Percentiles rank a stretch among this genome's conserved stretches.
Evolutionary conservation across 2,888 invertebrate species (phyloP).

Genomic region (Sisyra terminalis): DNA sequence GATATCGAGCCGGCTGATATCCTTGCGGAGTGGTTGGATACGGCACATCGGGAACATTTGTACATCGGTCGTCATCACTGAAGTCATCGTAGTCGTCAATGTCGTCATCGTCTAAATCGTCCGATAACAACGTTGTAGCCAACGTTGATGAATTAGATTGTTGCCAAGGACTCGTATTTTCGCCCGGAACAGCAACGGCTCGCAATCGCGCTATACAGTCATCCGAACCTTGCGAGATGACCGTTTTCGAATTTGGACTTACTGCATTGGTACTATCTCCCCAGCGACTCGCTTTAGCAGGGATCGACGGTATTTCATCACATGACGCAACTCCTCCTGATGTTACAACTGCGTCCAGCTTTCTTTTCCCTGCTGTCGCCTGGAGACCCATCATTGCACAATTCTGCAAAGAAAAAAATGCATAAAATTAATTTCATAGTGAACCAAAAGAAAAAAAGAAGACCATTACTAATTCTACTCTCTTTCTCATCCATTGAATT

Average conservation of each 20-base stretch:
- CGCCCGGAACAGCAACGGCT: slow-evolving; percentile 50
- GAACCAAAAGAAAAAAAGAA: neutral
- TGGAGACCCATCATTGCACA: slow-evolving; percentile 63
- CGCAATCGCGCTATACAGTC: slow-evolving; percentile 49
- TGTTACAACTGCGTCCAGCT: slow-evolving; percentile 32
- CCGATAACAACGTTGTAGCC: slow-evolving; percentile 23
- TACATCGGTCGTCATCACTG: slow-evolving; percentile 33
- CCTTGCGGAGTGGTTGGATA: slow-evolving; percentile 28
- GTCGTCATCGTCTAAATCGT: slow-evolving; percentile 40
- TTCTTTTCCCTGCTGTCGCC: slow-evolving; percentile 53
- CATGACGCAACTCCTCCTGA: slow-evolving; percentile 25
- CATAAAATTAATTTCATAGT: neutral
- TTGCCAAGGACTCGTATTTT: slow-evolving; percentile 25
- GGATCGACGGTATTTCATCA: slow-evolving; percentile 31
- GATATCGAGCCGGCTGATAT: slow-evolving; percentile 13
- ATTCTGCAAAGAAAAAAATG: slow-evolving; percentile 27
- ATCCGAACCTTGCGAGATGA: slow-evolving; percentile 26
- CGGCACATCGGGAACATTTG: slow-evolving; percentile 33
- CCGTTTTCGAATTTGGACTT: slow-evolving; percentile 9
- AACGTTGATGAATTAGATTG: slow-evolving; percentile 19
- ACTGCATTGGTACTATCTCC: slow-evolving; percentile 13
- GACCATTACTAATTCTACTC: no score
- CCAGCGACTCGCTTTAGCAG: slow-evolving; percentile 40
- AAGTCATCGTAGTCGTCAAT: slow-evolving; percentile 44
- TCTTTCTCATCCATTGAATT: no score